Percentiles rank a stretch among this genome's conserved stretches.
Conservation (phyloP, 2,888 invertebrate species). For the Automeris io region DNA sequence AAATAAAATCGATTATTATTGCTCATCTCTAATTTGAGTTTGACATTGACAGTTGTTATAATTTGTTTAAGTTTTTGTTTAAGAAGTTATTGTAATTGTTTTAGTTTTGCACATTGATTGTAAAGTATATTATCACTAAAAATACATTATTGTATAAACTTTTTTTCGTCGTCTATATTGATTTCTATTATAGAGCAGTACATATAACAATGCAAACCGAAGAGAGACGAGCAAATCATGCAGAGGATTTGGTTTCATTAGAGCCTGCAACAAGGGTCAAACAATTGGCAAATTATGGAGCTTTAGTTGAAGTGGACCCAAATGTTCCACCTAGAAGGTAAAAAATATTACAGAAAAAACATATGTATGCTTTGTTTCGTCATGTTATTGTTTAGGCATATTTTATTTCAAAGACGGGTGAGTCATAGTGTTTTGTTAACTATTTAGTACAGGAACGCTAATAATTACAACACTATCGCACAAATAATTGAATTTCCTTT, state of each 20-base stretch:
- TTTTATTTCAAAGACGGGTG: background rate
- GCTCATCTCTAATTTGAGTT: too few relatives aligned
- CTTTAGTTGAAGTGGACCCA: conserved; percentile 83
- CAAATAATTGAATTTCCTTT: too few relatives aligned
- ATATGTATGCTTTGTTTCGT: background rate
- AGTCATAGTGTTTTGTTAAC: background rate
- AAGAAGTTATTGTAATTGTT: too few relatives aligned
- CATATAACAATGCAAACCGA: conserved; percentile 42
- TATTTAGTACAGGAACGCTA: background rate
- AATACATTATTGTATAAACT: background rate
- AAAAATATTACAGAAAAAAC: conserved; percentile 9
- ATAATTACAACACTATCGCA: background rate
- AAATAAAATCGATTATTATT: too few relatives aligned
- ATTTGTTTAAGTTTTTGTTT: too few relatives aligned
- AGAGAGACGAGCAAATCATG: conserved; percentile 42
- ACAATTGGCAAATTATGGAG: conserved; percentile 81
- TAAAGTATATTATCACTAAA: too few relatives aligned
- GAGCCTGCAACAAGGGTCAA: conserved; percentile 83
- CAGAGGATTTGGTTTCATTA: conserved; percentile 54
- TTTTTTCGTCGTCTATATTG: background rate
- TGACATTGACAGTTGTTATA: too few relatives aligned
- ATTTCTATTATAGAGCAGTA: background rate
- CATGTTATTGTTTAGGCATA: too few relatives aligned
- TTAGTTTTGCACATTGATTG: too few relatives aligned
- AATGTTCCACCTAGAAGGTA: conserved; percentile 87